phyloP scores from a whole-genome alignment of 64 coral and sea anemone genomes.

The Stichodactyla mertensii region DNA sequence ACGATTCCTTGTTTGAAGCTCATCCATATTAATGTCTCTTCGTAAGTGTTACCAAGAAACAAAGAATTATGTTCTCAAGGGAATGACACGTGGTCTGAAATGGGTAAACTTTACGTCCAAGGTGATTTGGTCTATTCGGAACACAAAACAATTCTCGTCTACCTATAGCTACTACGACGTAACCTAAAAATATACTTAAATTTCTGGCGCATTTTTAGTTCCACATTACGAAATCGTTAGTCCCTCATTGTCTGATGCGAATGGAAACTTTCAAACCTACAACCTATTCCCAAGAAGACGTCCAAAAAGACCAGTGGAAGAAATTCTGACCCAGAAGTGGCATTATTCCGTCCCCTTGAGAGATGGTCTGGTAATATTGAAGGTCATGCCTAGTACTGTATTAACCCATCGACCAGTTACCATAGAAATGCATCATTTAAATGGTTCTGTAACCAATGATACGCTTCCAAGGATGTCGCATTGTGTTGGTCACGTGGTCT shows the following conservation, averaged over 20 bases:
- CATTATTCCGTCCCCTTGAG: background rate
- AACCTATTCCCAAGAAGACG: background rate
- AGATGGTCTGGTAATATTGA: background rate
- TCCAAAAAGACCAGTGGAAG: background rate
- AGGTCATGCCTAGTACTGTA: background rate
- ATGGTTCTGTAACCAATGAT: background rate
- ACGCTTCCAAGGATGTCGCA: background rate
- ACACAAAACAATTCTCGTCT: too few relatives aligned
- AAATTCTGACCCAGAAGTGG: background rate
- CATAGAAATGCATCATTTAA: constrained; percentile 16
- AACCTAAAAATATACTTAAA: background rate
- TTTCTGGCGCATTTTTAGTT: background rate
- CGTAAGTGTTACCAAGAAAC: too few relatives aligned
- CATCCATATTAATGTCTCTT: too few relatives aligned
- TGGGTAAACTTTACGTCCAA: too few relatives aligned
- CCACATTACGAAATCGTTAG: constrained; percentile 29
- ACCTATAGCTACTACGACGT: too few relatives aligned
- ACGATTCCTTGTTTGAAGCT: too few relatives aligned
- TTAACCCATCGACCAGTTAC: background rate
- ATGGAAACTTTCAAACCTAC: constrained; percentile 2
- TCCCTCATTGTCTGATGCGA: background rate
- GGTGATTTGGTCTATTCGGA: too few relatives aligned
- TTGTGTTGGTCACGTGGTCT: constrained; percentile 37
- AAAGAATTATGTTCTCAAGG: too few relatives aligned
- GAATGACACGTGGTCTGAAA: too few relatives aligned